Evolutionary conservation across 2,888 invertebrate genomes (phyloP), one percentile per base, ranked within the genome.

Genomic region (Plusia festucae): DNA sequence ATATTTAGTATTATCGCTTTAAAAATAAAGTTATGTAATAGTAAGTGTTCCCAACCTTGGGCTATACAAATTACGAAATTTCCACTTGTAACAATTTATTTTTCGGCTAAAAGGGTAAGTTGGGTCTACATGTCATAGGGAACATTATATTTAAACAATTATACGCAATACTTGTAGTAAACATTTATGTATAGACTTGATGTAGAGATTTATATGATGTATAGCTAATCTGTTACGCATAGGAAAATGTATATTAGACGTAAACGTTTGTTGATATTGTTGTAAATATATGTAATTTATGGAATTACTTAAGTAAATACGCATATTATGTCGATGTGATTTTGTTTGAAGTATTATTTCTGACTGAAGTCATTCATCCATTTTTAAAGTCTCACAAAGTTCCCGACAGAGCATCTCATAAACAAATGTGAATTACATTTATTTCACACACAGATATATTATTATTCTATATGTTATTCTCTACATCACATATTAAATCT

Each of bases 281-380:
- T 93, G 93, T 94, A 94, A 90, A 93, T 93, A 93, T 83, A 65
- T 76, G 79, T 78, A 85, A 78, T 87, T 88, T 88, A 90, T 87
- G 85, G 85, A 88, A 81, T 86, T 84, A 83, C 73, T 82, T 84
- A 85, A 87, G 88, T 86, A 79, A 85, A 80, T 76, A 85, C 76
- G 79, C 79, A 80, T 83, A 84, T 82, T 83, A 72, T 76, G 73
- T 79, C 72, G 40, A 57, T 67, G 44, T 65, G 69, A 65, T 16
- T 77, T 82, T 78, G 59, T 71, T 69, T 67, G 60, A 51, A 27
- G 9, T 44, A 22, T 7, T 24, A 60, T 32, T 44, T 24, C 40
- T n/a, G 40, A 40, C 6, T 40, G 40, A 40, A n/a, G n/a, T n/a
- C 6, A 6, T 40, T 40, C 40, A 6, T n/a, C 40, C 40, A 40